These are phyloP conservation scores for Muschampia plurimacula DNA, from an alignment of 2,888 invertebrate species.

Conservation along the genomic window DNA sequence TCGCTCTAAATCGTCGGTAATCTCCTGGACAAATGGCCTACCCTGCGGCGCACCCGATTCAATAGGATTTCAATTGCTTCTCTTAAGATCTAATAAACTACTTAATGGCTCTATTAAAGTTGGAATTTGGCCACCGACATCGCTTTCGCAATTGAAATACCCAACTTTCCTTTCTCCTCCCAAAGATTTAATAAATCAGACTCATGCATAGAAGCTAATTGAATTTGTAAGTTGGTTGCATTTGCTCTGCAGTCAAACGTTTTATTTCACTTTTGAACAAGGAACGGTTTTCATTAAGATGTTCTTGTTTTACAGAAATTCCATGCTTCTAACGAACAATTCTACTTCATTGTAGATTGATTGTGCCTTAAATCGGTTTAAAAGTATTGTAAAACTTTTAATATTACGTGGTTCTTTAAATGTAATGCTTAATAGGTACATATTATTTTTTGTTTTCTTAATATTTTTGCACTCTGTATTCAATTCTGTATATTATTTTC, in stretches of 20 bases:
- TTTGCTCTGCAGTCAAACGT: slow-evolving; percentile 32
- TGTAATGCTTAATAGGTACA: too few species aligned
- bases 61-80: slow-evolving; percentile 39
- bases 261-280: slow-evolving; percentile 35
- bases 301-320: slow-evolving; percentile 17
- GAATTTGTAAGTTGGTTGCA: slow-evolving; percentile 32
- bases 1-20: slow-evolving; percentile 35
- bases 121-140: slow-evolving; percentile 26
- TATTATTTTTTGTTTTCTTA: too few species aligned
- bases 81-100: slow-evolving; percentile 40
- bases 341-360: neutral
- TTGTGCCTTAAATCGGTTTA: neutral
- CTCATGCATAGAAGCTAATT: slow-evolving; percentile 35
- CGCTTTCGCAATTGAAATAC: slow-evolving; percentile 11
- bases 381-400: too few species aligned
- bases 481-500: too few species aligned
- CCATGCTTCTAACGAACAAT: slow-evolving; percentile 13
- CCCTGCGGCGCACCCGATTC: slow-evolving; percentile 31
- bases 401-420: too few species aligned
- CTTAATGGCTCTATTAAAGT: slow-evolving; percentile 37
- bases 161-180: slow-evolving; percentile 21
- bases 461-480: too few species aligned
- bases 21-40: slow-evolving; percentile 34
- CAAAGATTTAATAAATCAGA: slow-evolving; percentile 28
- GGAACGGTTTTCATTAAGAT: slow-evolving; percentile 31